Base-by-base conservation (phyloP, 2,113 vertebrate species). In the Sula dactylatra region DNA sequence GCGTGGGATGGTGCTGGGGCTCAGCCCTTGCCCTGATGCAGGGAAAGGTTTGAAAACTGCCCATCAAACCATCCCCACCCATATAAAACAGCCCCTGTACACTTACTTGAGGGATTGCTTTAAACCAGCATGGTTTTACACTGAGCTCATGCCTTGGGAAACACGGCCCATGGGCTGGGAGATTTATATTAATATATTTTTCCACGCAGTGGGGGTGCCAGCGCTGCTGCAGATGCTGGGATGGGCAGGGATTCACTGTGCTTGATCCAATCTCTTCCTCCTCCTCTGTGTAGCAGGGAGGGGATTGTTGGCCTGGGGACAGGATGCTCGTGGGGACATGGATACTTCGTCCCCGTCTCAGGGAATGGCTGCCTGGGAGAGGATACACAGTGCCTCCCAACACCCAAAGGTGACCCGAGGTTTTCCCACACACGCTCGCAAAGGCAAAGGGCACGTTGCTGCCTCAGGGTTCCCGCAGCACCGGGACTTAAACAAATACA, bases 401-500 rank as follows among this genome's bases (percentile, higher is more conserved):
- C 47, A 67, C 49, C 69, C 42, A 27, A 25, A 83, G 12, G 11
- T 71, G 45, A 45, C 64, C 25, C 2, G 2, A 11, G 49, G n/a
- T 58, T 86, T 80, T n/a, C 20, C 78, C 59, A 24, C 7, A 0
- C n/a, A 21, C 3, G 2, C 15, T 59, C 3, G 0, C 7, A 8
- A 56, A 69, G 45, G 34, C 88, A 55, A 49, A 79, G 20, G 69
- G n/a, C 27, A 54, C 6, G 1, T 67, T 1, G 0, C 32, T 85
- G 34, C 24, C 49, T 64, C 9, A 4, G 32, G 65, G 9, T n/a
- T 82, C 38, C 27, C 8, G 4, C 44, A 65, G 55, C 32, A 32
- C 16, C 4, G 2, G 27, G 50, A 71, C 6, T 9, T 31, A 18
- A 27, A 40, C 1, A 0, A 42, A 19, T 32, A 1, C 32, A 16